Base-by-base conservation (phyloP, 2,888 invertebrate genomes). In the Chelonus formosanus region DNA sequence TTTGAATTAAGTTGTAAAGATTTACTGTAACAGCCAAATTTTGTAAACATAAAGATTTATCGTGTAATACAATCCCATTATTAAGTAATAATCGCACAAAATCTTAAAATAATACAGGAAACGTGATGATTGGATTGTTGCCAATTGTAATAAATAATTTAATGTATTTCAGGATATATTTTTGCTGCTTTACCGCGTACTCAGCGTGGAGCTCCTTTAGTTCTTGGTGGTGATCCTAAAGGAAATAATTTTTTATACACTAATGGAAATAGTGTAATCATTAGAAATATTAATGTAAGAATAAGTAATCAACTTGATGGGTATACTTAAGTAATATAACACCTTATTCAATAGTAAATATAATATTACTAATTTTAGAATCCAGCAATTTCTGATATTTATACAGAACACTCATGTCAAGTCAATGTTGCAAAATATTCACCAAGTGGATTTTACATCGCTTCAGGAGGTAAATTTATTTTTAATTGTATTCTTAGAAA, bases 361-460 rank as follows among this genome's bases (percentile, higher is more conserved):
- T 20, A 35, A 47, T 34, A 1, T 54, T 56, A 57, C 45, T 61
- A 36, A 53, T 54, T 82, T 83, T 66, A 95, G 93, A 93, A 98
- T 86, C 96, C 98, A 72, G 92, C 95, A 20, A 91, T 95, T 74
- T 89, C 95, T 69, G 98, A 99, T 84, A 91, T 98, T 72, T 99
- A 99, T 85, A 97, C 98, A 3, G 97, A 99, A 85, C 99, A 99
- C 86, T 94, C 97, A 56, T 93, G 94, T 80, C 90, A 92, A 80
- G 96, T 97, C 3, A 97, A 95, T 83, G 97, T 98, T 67, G 99
- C 99, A 68, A 98, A 98, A 85, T 98, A 97, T 85, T 96, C 98
- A 35, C 98, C 98, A 5, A 96, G 95, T 85, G 96, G 98, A 73
- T 98, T 95, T 86, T 99, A 99, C 85, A 98, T 99, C 79, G 96